These are phyloP conservation scores for Syngnathus rostellatus DNA, from an alignment of 2,797 vertebrate species.

Conservation along the genomic window DNA sequence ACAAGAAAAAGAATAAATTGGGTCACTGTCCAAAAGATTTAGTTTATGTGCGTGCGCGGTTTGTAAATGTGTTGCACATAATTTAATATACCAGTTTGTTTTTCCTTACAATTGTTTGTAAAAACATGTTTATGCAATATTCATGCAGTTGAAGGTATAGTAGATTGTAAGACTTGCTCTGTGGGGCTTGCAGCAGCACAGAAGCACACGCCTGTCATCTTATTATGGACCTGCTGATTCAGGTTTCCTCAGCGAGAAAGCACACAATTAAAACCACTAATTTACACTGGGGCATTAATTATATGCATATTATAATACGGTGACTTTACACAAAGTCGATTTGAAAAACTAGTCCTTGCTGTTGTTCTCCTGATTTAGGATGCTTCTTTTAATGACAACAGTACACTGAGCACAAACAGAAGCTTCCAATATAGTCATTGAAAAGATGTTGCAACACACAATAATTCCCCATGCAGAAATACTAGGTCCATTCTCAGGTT, in stretches of 20 bases:
- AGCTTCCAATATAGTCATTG: neutral
- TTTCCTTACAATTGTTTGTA: conserved; percentile 49
- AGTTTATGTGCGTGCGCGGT: conserved; percentile 23
- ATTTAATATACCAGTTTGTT: conserved; percentile 70
- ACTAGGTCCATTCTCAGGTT: neutral
- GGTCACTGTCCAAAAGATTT: conserved; percentile 64
- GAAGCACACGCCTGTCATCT: conserved; percentile 38
- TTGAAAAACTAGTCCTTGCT: neutral
- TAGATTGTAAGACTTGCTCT: conserved; percentile 43
- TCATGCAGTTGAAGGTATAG: conserved; percentile 55
- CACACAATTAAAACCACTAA: neutral
- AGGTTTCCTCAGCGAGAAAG: neutral
- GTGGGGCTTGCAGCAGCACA: conserved; percentile 40
- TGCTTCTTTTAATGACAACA: neutral
- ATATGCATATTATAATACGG: neutral
- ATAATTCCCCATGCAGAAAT: neutral
- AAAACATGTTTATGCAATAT: conserved; percentile 50
- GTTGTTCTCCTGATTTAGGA: neutral
- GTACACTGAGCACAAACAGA: neutral
- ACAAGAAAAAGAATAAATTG: conserved; percentile 35
- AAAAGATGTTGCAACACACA: neutral
- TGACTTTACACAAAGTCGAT: neutral
- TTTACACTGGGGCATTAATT: conserved; percentile 1
- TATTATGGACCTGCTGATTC: conserved; percentile 1
- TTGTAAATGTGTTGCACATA: conserved; percentile 62